Evolutionary conservation across 2,113 vertebrate genomes (phyloP).

Genomic region (Cyanoderma ruficeps): DNA sequence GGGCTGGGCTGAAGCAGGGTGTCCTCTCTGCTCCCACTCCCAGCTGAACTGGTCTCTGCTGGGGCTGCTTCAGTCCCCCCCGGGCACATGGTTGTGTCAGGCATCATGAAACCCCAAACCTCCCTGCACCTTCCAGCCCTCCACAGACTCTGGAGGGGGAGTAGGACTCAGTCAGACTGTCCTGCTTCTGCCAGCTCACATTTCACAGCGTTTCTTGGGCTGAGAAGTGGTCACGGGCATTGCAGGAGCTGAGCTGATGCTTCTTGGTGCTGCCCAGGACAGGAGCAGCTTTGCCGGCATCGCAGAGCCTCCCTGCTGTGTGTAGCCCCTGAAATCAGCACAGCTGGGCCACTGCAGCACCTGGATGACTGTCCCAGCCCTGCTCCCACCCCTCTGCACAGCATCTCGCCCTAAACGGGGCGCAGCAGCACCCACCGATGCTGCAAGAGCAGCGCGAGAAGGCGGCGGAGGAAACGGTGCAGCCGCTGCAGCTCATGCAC

Average conservation of each 20-base stretch:
- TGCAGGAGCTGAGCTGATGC: not conserved
- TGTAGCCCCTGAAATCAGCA: not conserved
- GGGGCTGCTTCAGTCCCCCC: no score
- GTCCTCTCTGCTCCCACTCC: not conserved
- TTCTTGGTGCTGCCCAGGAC: not conserved
- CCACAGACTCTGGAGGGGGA: not conserved
- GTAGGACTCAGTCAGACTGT: not conserved
- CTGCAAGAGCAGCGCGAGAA: not conserved
- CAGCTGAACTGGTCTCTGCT: fast-evolving
- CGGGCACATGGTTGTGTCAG: not conserved
- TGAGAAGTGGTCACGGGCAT: not conserved
- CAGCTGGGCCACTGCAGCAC: not conserved
- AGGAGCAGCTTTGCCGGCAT: not conserved
- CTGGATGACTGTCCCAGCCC: not conserved
- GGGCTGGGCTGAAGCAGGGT: not conserved
- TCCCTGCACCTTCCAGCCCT: not conserved
- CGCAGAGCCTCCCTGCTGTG: not conserved
- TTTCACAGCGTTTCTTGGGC: not conserved
- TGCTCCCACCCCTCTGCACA: not conserved
- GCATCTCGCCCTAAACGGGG: fast-evolving
- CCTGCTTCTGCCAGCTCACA: not conserved
- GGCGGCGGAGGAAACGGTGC: not conserved
- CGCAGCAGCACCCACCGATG: not conserved
- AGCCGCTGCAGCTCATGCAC: not conserved
- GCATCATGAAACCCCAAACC: fast-evolving